Evolutionary conservation across 2,113 vertebrate genomes (phyloP).

Genomic region (Pteropus alecto): DNA sequence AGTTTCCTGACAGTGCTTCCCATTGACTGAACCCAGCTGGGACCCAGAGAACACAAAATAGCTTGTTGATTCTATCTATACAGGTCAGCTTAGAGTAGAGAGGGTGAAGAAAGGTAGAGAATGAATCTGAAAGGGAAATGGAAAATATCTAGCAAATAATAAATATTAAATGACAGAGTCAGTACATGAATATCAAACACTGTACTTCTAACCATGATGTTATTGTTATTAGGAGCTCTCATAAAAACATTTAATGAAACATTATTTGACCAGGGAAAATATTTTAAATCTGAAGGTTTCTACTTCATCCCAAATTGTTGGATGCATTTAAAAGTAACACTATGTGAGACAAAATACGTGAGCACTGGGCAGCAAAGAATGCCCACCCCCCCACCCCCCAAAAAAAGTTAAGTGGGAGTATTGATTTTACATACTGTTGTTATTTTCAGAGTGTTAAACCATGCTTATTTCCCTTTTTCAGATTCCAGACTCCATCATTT

Average conservation of each 20-base stretch:
- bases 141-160: slow-evolving; percentile 13
- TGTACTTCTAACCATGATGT: neutral
- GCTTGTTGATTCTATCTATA: neutral
- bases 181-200: neutral
- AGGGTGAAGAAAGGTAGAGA: neutral
- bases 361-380: neutral
- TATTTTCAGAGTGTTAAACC: slow-evolving; percentile 48
- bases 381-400: neutral
- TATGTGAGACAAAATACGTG: neutral
- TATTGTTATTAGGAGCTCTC: neutral
- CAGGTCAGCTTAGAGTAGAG: neutral
- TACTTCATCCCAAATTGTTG: neutral
- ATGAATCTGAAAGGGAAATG: slow-evolving; percentile 40
- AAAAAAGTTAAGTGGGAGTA: neutral
- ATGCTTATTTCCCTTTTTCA: slow-evolving; percentile 77
- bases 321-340: neutral
- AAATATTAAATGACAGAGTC: neutral
- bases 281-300: slow-evolving; percentile 32
- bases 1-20: neutral
- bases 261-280: slow-evolving; percentile 10
- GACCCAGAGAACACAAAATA: neutral
- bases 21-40: neutral
- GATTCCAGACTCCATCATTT: slow-evolving; percentile 99
- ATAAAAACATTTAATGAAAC: neutral
- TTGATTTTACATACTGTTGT: neutral